Conservation (phyloP, 2,113 vertebrate species). For the Phaetusa simplex region DNA sequence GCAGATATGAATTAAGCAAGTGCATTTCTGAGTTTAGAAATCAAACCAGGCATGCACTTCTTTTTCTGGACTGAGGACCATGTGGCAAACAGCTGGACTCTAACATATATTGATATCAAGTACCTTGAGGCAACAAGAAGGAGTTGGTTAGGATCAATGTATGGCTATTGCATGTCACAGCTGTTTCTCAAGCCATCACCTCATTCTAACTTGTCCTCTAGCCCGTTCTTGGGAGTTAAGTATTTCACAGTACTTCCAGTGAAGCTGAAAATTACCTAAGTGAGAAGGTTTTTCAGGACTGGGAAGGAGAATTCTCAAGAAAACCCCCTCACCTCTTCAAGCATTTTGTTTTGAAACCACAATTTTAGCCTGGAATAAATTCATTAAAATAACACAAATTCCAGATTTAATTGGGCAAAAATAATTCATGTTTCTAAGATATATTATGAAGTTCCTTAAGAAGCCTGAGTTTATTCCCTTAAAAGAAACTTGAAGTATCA, state of each 20-base stretch:
- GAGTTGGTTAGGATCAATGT: not conserved
- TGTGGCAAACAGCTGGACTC: not conserved
- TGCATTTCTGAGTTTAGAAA: not conserved
- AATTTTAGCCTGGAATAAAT: not conserved
- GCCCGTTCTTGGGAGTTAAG: not conserved
- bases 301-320: not conserved
- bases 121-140: not conserved
- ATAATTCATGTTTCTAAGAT: not conserved
- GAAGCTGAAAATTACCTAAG: not conserved
- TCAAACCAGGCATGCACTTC: not conserved
- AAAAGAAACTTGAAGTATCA: not conserved
- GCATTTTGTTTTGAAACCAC: not conserved
- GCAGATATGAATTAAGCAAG: not conserved
- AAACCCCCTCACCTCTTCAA: not conserved
- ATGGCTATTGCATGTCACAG: not conserved
- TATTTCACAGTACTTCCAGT: not conserved
- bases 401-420: not conserved
- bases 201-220: not conserved
- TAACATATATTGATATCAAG: not conserved
- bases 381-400: not conserved
- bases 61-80: not conserved
- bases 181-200: not conserved
- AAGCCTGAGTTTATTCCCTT: not conserved
- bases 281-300: not conserved
- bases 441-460: not conserved